These are phyloP conservation scores for Troglohyphantes excavatus DNA, from an alignment of 2,888 invertebrate species.

Conservation along the genomic window DNA sequence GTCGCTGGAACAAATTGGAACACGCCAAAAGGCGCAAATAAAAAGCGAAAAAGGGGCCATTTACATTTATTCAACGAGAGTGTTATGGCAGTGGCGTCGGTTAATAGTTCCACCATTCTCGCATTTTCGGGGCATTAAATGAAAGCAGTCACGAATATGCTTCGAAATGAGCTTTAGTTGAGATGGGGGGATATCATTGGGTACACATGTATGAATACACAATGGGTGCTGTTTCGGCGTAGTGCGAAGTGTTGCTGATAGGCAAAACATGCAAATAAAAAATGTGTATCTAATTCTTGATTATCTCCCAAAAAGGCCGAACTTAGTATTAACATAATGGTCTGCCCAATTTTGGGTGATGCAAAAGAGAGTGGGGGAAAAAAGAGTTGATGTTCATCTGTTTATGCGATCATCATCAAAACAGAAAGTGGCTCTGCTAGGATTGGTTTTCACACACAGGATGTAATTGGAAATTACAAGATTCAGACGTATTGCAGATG, in stretches of 20 bases:
- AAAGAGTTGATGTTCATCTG: background rate
- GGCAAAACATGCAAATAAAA: conserved; percentile 19
- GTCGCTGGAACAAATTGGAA: conserved; percentile 62
- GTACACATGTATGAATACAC: background rate
- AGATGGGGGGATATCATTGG: background rate
- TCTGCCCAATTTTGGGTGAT: background rate
- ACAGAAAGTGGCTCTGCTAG: too few relatives aligned
- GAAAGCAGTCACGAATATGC: conserved; percentile 45
- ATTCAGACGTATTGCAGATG: too few relatives aligned
- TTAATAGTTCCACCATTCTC: background rate
- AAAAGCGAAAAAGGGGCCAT: conserved; percentile 17
- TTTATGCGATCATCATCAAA: too few relatives aligned
- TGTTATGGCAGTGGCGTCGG: background rate
- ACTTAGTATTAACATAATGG: background rate
- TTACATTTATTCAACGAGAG: conserved; percentile 62
- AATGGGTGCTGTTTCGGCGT: background rate
- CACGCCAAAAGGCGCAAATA: conserved; percentile 42
- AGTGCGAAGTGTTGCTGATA: conserved; percentile 9
- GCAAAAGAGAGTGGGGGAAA: background rate
- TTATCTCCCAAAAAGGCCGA: background rate
- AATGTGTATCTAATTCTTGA: background rate
- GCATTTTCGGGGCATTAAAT: conserved; percentile 29
- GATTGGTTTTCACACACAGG: too few relatives aligned
- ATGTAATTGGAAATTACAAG: too few relatives aligned
- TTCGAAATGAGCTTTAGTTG: background rate